Evolutionary conservation across 2,113 vertebrate genomes (phyloP).

Genomic region (Lagopus muta): DNA sequence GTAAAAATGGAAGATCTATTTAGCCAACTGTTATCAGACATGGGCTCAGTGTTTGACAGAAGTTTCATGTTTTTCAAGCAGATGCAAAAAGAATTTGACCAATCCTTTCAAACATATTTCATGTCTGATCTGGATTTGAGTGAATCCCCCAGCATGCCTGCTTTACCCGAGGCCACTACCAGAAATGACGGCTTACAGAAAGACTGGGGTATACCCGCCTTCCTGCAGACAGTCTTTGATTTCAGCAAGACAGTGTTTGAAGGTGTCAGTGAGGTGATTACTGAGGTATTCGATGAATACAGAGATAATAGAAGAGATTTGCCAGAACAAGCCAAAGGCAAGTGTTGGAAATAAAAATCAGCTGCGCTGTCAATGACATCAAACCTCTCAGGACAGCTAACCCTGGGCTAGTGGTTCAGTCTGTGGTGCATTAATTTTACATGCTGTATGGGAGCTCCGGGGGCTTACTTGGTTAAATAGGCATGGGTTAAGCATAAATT

Average conservation of each 20-base stretch:
- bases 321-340: conserved; percentile 77
- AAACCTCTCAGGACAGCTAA: not conserved
- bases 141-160: conserved; percentile 44
- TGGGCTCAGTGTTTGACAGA: conserved; percentile 79
- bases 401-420: not conserved
- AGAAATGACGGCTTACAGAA: conserved; percentile 69
- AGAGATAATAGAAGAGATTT: conserved; percentile 54
- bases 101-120: conserved; percentile 82
- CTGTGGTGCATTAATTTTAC: not conserved
- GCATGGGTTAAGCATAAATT: not conserved
- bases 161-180: conserved; percentile 60
- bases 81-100: conserved; percentile 83
- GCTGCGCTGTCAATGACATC: not conserved
- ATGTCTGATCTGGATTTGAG: conserved; percentile 69
- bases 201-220: conserved; percentile 78
- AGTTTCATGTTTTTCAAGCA: conserved; percentile 81
- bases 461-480: not conserved
- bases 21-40: conserved; percentile 73
- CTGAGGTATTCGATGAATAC: conserved; percentile 76
- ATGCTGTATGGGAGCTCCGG: not conserved
- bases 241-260: conserved; percentile 85
- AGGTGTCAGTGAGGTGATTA: conserved; percentile 83
- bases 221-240: conserved; percentile 86
- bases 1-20: conserved; percentile 82
- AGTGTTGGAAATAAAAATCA: conserved; percentile 50